phyloP scores from a whole-genome alignment of 2,888 invertebrate species.

The Gerris lacustris region DNA sequence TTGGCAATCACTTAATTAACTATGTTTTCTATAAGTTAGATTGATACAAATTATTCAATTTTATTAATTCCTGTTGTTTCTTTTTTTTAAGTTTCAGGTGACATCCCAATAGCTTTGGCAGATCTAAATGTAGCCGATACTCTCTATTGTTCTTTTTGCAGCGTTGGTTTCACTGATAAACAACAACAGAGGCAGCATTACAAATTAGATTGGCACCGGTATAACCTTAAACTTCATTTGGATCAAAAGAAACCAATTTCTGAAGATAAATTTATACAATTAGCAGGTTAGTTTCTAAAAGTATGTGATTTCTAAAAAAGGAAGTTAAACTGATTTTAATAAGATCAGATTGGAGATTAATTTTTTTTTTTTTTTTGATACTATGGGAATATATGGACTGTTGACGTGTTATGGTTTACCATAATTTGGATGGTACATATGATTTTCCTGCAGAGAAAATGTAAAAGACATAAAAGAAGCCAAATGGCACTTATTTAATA shows the following conservation, averaged over 20 bases:
- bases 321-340: neutral
- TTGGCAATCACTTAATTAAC: no score
- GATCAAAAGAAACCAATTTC: conserved; percentile 44
- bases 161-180: conserved; percentile 44
- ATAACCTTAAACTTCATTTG: conserved; percentile 62
- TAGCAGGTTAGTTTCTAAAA: conserved; percentile 37
- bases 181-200: conserved; percentile 60
- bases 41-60: no score
- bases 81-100: conserved; percentile 1
- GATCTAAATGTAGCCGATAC: conserved; percentile 39
- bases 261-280: conserved; percentile 46
- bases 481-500: no score
- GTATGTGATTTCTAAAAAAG: conserved; percentile 23
- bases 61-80: no score
- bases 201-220: conserved; percentile 73
- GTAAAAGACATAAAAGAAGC: no score
- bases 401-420: no score
- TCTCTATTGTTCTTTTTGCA: conserved; percentile 44
- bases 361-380: neutral
- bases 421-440: no score
- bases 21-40: no score
- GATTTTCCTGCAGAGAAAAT: no score
- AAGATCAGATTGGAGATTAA: conserved; percentile 8
- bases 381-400: no score
- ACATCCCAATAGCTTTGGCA: conserved; percentile 29